Percentiles rank a stretch among this genome's conserved stretches.
phyloP scores from a whole-genome alignment of 1,140 invertebrate species.

The Apocrypta bakeri region DNA sequence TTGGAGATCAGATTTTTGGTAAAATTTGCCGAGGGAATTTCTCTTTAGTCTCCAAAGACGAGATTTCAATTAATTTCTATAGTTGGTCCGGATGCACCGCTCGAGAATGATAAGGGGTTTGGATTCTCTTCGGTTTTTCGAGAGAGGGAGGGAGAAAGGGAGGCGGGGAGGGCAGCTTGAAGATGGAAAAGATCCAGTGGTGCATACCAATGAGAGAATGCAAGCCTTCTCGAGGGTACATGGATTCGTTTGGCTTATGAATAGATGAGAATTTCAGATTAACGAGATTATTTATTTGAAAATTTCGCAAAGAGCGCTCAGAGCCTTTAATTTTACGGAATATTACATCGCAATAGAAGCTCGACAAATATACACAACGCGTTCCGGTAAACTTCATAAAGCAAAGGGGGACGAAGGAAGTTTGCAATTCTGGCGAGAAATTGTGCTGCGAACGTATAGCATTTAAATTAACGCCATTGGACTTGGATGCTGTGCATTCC shows the following conservation, averaged over 20 bases:
- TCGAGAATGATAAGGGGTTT: constrained; percentile 2
- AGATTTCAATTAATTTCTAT: constrained; percentile 43
- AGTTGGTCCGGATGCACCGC: not conserved
- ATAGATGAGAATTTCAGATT: not conserved
- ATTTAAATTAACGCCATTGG: constrained; percentile 10
- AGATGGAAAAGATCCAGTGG: not conserved
- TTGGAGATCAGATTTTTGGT: constrained; percentile 37
- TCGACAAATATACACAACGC: too few relatives aligned
- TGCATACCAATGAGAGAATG: constrained; percentile 6
- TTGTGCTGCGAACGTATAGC: not conserved
- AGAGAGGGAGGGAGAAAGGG: not conserved
- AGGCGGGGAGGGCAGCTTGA: not conserved
- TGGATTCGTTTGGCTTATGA: not conserved
- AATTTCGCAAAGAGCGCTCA: not conserved
- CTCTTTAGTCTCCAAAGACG: not conserved
- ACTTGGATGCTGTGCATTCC: not conserved
- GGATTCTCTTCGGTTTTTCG: constrained; percentile 30
- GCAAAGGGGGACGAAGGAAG: not conserved
- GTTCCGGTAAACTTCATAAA: not conserved
- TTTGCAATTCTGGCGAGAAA: not conserved
- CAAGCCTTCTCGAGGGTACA: not conserved
- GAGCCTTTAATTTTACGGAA: too few relatives aligned
- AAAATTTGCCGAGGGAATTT: constrained; percentile 23
- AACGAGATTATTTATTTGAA: not conserved
- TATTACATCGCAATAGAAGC: too few relatives aligned